Evolutionary conservation across 2,797 vertebrate species (phyloP), one percentile per base, ranked within the genome.

Genomic region (Gadopsis bispinosus): DNA sequence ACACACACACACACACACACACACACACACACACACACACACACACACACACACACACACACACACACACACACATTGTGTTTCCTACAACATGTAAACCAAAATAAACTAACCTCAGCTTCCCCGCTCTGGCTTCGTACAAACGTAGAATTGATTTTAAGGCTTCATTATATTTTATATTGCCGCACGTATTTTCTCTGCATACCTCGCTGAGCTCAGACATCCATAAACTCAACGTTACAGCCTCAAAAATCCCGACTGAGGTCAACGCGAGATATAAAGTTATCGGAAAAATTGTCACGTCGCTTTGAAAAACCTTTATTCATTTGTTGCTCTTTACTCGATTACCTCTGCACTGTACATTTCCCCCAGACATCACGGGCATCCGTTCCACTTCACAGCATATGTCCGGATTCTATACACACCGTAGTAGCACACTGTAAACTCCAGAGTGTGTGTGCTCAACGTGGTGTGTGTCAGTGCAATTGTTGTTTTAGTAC

Each of bases 161-260:
- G 35, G 62, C 63, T 75, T 55, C 55, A 79, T 75, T 65, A 55
- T 56, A 22, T 81, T 79, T 79, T 37, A 69, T 63, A 72, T 54
- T 55, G 64, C 3, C 1, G 35, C 29, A 35, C 17, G 33, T 47
- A 11, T 22, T 65, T 76, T 51, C 55, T 60, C 20, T 60, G 8
- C 47, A 11, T 13, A 48, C 29, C 26, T 17, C 17, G 22, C 72
- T 58, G 55, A 66, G 22, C 37, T 78, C 65, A 81, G 66, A 69
- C 39, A 29, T 67, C 65, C 17, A 53, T 77, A 35, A 69, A 76
- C n/a, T 67, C 33, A 33, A 51, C 47, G 10, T 69, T 41, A 66
- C 39, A 50, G 4, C 31, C 43, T 70, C 4, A 66, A 31, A 45
- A 50, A 7, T 50, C 48, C 35, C 16, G 59, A 7, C 62, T 41